Evolutionary conservation across 2,888 invertebrate species (phyloP).

Genomic region (Ganaspis brasiliensis): DNA sequence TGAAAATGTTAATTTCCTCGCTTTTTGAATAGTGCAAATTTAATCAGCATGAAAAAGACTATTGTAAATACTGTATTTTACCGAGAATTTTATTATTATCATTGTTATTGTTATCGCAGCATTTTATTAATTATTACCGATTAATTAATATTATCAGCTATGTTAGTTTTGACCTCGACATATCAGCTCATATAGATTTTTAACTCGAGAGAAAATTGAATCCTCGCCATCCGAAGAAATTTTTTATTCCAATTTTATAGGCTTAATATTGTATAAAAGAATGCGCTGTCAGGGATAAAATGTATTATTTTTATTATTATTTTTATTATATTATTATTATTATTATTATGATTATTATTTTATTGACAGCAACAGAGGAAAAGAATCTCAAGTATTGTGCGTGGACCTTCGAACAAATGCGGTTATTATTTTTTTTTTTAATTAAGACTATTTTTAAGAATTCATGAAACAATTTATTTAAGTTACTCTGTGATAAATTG

Average conservation of each 20-base stretch:
- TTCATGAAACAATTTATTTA: constrained; percentile 30
- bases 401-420: constrained; percentile 29
- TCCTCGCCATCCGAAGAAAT: constrained; percentile 32
- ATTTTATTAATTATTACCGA: constrained; percentile 66
- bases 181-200: constrained; percentile 37
- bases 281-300: constrained; percentile 6
- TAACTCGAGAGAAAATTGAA: neutral
- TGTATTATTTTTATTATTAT: constrained; percentile 1
- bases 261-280: constrained; percentile 10
- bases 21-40: neutral
- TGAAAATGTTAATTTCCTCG: too few relatives aligned
- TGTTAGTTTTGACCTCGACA: constrained; percentile 31
- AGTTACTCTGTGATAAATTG: constrained; percentile 42
- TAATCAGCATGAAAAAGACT: constrained; percentile 17
- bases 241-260: constrained; percentile 28
- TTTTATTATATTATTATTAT: neutral
- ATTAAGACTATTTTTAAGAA: constrained; percentile 40
- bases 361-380: neutral
- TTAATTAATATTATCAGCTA: constrained; percentile 55
- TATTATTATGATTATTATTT: neutral
- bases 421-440: neutral
- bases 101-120: constrained; percentile 66
- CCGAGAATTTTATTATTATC: constrained; percentile 67
- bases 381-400: constrained; percentile 18
- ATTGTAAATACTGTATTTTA: constrained; percentile 62